Base-by-base conservation (phyloP, 2,888 invertebrate genomes). In the Lottia scabra region DNA sequence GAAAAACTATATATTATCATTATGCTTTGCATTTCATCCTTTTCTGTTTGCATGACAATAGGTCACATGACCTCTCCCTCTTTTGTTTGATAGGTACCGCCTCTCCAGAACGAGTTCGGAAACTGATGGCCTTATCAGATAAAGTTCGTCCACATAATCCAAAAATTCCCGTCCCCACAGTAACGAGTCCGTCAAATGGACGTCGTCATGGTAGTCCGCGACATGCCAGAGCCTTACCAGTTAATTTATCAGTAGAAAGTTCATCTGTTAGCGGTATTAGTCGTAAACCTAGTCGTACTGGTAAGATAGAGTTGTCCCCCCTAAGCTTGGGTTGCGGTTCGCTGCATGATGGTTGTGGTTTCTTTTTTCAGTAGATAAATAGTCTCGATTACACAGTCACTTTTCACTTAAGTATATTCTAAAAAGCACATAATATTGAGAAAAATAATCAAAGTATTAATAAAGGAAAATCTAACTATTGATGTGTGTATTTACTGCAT, bases 71-170 rank as follows among this genome's bases (percentile, higher is more conserved):
- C 46, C 48, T 70, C 68, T 67, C 72, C 67, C 67, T 76, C 46
- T 23, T 62, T 63, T 67, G 67, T 65, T 45, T 68, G 70, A 72
- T 79, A 92, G 94, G 97, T 79, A 94, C 98, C 62, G 97, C 97
- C 62, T 98, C 98, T 16, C 99, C 99, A 26, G 98, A 98, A 90
- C 97, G 98, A 12, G 97, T 99, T 23, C 93, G 97, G 84, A 99
- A 99, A 90, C 93, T 99, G 88, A 91, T 99, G 81, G 94, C 98
- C 10, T 92, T 99, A 44, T 96, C 90, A 16, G 91, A 91, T 77
- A 88, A 88, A 80, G 87, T 87, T 16, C 85, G 85, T 67, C 88
- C 88, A 63, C 87, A 87, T 77, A 87, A 88, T 75, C 84, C 84
- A 70, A 87, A 87, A 81, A 80, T 82, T 65, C 81, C 84, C 69